These are phyloP conservation scores for Orthosia incerta DNA, from an alignment of 2,888 invertebrate genomes.

Conservation along the genomic window DNA sequence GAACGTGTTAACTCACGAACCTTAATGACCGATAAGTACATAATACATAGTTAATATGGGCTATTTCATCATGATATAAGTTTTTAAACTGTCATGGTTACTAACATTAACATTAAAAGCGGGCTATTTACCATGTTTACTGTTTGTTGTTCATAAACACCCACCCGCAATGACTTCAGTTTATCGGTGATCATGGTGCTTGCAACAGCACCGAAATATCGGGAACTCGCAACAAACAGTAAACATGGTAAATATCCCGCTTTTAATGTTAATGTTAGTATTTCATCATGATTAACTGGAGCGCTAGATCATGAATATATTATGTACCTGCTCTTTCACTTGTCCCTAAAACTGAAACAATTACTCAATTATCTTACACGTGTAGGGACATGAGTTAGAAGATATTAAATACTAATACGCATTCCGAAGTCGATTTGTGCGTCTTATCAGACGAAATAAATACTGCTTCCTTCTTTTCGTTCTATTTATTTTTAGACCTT, in stretches of 20 bases:
- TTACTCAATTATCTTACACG: slow-evolving; percentile 12
- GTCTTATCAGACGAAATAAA: too few species aligned
- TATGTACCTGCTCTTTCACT: background rate
- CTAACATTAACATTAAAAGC: too few species aligned
- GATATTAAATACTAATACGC: background rate
- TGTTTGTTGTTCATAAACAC: too few species aligned
- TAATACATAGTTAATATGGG: background rate
- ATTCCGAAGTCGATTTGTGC: background rate
- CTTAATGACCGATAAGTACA: background rate
- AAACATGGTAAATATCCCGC: too few species aligned
- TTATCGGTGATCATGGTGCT: too few species aligned
- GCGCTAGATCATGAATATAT: slow-evolving; percentile 18
- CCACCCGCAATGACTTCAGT: too few species aligned
- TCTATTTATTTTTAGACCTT: background rate
- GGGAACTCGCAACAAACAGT: too few species aligned
- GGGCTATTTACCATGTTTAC: too few species aligned
- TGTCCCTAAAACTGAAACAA: background rate
- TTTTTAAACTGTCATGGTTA: too few species aligned
- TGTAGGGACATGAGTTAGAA: background rate
- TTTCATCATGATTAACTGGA: slow-evolving; percentile 8
- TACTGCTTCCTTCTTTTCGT: too few species aligned
- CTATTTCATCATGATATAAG: slow-evolving; percentile 11
- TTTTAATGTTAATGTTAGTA: too few species aligned
- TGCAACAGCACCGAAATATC: too few species aligned
- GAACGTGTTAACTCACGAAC: background rate